phyloP scores from a whole-genome alignment of 2,113 vertebrate genomes.

The Dryoscopus gambensis region DNA sequence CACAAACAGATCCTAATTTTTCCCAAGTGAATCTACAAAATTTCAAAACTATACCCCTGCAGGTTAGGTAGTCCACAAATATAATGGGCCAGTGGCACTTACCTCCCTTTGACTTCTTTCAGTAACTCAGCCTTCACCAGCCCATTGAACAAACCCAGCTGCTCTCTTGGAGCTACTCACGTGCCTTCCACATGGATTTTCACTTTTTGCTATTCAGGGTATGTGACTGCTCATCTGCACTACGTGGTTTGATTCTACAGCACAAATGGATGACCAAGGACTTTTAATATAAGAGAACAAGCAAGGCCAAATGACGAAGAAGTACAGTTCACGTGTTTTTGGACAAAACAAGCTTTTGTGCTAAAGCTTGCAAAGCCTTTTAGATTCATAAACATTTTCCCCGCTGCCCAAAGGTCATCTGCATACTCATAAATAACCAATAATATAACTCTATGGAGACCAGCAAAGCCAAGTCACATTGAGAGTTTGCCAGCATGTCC shows the following conservation, averaged over 20 bases:
- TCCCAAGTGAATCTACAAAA: not conserved
- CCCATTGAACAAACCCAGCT: not conserved
- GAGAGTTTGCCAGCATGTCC: constrained; percentile 27
- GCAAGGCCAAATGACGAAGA: constrained; percentile 1
- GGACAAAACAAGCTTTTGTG: constrained; percentile 44
- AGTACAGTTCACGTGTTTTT: constrained; percentile 47
- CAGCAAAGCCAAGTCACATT: constrained; percentile 45
- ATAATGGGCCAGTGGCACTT: not conserved
- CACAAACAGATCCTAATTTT: not conserved
- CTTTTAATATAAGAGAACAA: not conserved
- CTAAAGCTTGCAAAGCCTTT: not conserved
- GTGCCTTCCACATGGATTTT: not conserved
- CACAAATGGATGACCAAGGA: not conserved
- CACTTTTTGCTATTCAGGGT: not conserved
- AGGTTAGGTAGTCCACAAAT: not conserved
- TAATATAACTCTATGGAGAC: constrained; percentile 40
- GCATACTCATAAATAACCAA: constrained; percentile 51
- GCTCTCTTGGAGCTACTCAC: not conserved
- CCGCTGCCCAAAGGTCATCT: constrained; percentile 34
- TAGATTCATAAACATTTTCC: constrained; percentile 57
- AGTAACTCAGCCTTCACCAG: constrained; percentile 3
- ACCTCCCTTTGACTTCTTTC: not conserved
- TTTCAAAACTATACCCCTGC: not conserved
- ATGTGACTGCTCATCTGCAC: not conserved
- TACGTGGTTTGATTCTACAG: not conserved